These are phyloP conservation scores for Nineta flava DNA, from an alignment of 2,888 invertebrate species.

Conservation along the genomic window DNA sequence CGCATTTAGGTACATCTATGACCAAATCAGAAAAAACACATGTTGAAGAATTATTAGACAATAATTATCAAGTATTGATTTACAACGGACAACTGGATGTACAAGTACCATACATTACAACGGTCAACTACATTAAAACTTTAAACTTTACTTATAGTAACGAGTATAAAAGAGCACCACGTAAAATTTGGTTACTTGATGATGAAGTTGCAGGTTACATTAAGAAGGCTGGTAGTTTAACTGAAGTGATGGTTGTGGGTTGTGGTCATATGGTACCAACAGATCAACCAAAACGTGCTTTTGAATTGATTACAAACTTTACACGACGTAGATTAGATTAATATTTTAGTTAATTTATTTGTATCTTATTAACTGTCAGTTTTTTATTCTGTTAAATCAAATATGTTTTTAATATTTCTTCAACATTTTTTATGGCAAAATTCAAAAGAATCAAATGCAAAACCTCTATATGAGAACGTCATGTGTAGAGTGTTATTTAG, in stretches of 20 bases:
- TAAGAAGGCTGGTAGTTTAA: conserved; percentile 51
- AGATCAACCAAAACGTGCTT: conserved; percentile 64
- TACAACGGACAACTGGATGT: conserved; percentile 88
- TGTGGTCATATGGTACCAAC: conserved; percentile 72
- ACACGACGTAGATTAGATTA: conserved; percentile 21
- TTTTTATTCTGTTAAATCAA: no score
- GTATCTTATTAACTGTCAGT: no score
- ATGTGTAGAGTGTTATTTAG: no score
- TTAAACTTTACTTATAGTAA: conserved; percentile 50
- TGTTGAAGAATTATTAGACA: conserved; percentile 47
- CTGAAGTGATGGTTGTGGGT: conserved; percentile 57
- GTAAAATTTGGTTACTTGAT: conserved; percentile 53
- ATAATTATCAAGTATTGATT: conserved; percentile 56
- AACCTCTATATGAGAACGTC: no score
- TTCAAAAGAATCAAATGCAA: no score
- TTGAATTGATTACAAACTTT: conserved; percentile 54
- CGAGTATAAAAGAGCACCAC: conserved; percentile 45
- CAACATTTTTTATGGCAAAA: no score
- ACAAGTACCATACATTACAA: conserved; percentile 75
- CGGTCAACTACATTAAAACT: conserved; percentile 57
- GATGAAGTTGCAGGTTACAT: conserved; percentile 59
- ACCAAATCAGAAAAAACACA: conserved; percentile 66
- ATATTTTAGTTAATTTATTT: no score
- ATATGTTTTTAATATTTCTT: no score
- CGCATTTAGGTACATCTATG: conserved; percentile 53